phyloP scores from a whole-genome alignment of 2,888 invertebrate genomes.

The Cinara cedri region DNA sequence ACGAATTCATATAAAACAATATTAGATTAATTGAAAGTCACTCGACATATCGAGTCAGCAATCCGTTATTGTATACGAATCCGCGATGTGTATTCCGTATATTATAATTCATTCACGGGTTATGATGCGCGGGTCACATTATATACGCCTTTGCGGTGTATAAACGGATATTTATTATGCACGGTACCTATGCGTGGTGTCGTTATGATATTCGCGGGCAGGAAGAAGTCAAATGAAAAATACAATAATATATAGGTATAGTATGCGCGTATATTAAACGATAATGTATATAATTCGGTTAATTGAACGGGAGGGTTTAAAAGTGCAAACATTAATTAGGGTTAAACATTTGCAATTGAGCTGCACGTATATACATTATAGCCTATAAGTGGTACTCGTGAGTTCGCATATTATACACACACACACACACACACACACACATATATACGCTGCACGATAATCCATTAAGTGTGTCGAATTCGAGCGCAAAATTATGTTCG shows the following conservation, averaged over 20 bases:
- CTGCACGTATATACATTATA: not conserved
- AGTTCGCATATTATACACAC: not conserved
- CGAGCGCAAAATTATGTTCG: slow-evolving; percentile 28
- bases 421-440: too few relatives aligned
- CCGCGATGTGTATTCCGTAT: not conserved
- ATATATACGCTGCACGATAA: not conserved
- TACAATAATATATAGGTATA: slow-evolving; percentile 17
- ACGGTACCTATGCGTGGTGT: not conserved
- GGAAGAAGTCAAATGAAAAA: slow-evolving; percentile 35
- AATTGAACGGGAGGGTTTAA: slow-evolving; percentile 48
- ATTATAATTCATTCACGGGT: not conserved
- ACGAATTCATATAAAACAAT: too few relatives aligned
- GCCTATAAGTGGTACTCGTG: slow-evolving; percentile 41
- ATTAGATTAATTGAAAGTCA: too few relatives aligned
- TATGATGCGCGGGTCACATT: too few relatives aligned
- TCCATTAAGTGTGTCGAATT: slow-evolving; percentile 44
- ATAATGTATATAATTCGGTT: slow-evolving; percentile 19
- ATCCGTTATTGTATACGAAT: not conserved
- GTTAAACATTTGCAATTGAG: slow-evolving; percentile 41
- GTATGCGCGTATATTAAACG: slow-evolving; percentile 44
- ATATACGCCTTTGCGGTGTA: slow-evolving; percentile 18
- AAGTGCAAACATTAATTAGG: slow-evolving; percentile 44
- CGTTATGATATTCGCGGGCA: not conserved
- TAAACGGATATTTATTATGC: slow-evolving; percentile 9
- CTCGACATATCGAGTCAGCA: not conserved